Evolutionary conservation across 2,113 vertebrate species (phyloP).

Genomic region (Colaptes auratus): DNA sequence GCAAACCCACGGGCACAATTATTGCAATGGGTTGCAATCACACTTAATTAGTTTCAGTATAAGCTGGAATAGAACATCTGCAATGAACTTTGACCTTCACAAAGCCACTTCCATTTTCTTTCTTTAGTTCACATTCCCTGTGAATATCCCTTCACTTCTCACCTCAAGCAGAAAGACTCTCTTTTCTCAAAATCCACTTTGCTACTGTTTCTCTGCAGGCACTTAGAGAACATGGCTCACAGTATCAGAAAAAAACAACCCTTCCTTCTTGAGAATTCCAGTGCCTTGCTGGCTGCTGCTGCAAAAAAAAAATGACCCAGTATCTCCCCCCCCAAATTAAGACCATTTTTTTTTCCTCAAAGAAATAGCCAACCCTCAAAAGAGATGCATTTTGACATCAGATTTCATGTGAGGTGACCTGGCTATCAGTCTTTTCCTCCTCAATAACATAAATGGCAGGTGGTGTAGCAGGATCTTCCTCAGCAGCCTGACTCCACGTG

Average conservation of each 20-base stretch:
- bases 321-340: neutral
- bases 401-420: neutral
- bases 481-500: neutral
- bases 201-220: neutral
- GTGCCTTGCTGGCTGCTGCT: neutral
- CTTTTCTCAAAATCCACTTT: neutral
- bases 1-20: constrained; percentile 1
- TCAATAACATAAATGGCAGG: neutral
- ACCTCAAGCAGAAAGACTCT: neutral
- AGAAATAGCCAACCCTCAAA: neutral
- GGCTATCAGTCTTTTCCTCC: neutral
- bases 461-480: neutral
- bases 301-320: neutral
- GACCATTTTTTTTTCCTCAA: neutral
- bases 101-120: neutral
- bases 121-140: neutral
- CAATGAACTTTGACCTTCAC: neutral
- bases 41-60: constrained; percentile 27
- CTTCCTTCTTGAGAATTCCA: neutral
- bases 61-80: neutral
- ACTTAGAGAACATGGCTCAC: neutral
- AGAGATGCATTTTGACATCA: neutral
- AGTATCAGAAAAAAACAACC: neutral
- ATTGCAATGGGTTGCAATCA: constrained; percentile 18
- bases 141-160: neutral